Evolutionary conservation across 2,888 invertebrate genomes (phyloP).

Genomic region (Dastarcus helophoroides): DNA sequence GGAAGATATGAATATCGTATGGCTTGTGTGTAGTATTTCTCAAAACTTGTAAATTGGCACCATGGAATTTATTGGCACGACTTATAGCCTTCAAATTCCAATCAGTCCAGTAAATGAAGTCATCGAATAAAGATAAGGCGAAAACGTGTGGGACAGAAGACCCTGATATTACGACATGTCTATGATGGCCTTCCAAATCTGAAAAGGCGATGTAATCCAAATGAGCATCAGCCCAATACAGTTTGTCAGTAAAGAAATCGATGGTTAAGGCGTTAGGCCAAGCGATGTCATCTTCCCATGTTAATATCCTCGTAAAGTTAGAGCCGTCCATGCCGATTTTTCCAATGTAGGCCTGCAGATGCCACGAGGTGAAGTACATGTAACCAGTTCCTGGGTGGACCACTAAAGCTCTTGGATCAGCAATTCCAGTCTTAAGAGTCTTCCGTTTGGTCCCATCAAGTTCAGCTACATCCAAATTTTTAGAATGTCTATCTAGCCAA

Average conservation of each 20-base stretch:
- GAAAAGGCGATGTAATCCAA: constrained; percentile 93
- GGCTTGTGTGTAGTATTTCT: constrained; percentile 91
- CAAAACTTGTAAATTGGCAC: constrained; percentile 58
- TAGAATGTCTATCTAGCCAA: constrained; percentile 91
- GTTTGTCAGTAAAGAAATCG: constrained; percentile 88
- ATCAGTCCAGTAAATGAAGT: constrained; percentile 92
- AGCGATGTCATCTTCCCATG: constrained; percentile 88
- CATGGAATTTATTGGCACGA: constrained; percentile 85
- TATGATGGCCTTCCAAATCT: constrained; percentile 82
- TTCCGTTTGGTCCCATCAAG: constrained; percentile 84
- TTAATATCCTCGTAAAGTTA: constrained; percentile 76
- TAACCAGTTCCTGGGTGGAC: constrained; percentile 92
- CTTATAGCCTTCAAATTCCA: constrained; percentile 94
- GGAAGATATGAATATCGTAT: constrained; percentile 87
- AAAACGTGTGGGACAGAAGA: constrained; percentile 88
- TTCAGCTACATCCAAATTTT: constrained; percentile 91
- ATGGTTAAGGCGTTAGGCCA: constrained; percentile 98
- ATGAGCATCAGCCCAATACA: constrained; percentile 98
- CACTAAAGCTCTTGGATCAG: constrained; percentile 88
- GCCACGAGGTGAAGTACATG: constrained; percentile 94
- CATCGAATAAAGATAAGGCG: constrained; percentile 87
- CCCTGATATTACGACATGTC: constrained; percentile 72
- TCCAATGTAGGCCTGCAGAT: constrained; percentile 88
- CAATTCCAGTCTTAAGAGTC: constrained; percentile 77
- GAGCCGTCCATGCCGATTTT: constrained; percentile 96